phyloP scores from a whole-genome alignment of 2,113 vertebrate genomes.

The Centropus unirufus region DNA sequence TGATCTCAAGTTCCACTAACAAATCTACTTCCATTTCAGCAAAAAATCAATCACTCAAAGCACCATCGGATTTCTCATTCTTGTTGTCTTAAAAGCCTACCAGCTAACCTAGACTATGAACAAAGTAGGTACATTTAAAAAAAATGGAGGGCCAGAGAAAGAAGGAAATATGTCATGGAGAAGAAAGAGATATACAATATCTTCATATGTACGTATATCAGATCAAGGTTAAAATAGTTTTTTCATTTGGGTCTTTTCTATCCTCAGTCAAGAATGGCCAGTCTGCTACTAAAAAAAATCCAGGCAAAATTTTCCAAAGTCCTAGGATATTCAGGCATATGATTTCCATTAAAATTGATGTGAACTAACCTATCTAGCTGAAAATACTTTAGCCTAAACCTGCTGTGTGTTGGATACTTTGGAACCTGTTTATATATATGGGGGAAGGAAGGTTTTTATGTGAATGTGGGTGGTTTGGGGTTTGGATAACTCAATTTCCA shows the following conservation, averaged over 20 bases:
- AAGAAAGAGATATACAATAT: neutral
- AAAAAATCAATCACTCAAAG: neutral
- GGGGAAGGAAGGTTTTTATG: neutral
- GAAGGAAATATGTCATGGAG: neutral
- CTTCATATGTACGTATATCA: neutral
- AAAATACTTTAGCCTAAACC: neutral
- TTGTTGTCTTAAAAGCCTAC: neutral
- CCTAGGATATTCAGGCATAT: neutral
- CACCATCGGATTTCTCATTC: neutral
- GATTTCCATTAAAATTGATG: neutral
- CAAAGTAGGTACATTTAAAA: neutral
- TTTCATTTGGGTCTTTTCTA: neutral
- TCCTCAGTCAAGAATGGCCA: neutral
- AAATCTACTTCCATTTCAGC: neutral
- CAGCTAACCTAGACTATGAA: neutral
- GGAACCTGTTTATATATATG: neutral
- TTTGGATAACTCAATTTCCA: neutral
- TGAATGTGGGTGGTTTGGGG: neutral
- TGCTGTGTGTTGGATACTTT: neutral
- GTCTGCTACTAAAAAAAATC: neutral
- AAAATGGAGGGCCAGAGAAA: accelerated
- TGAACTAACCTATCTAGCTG: neutral
- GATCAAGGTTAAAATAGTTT: neutral
- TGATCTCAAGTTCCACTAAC: neutral
- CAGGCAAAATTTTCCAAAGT: neutral